Conservation (phyloP, 2,797 vertebrate genomes). For the Catostomus latipinnis region DNA sequence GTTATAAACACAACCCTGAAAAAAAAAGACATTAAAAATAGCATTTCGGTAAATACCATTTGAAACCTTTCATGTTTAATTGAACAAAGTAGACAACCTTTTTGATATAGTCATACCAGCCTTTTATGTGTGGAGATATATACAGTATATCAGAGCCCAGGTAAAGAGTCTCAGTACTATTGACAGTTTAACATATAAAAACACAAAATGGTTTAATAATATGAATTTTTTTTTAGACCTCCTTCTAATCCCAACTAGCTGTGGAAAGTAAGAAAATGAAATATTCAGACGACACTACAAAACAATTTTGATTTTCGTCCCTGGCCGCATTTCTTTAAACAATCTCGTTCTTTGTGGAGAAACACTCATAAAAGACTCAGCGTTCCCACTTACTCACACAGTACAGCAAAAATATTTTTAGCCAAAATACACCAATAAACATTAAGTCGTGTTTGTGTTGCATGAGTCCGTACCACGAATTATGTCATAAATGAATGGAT, state of each 20-base stretch:
- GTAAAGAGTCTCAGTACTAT: neutral
- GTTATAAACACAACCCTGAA: slow-evolving; percentile 57
- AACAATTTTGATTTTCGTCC: slow-evolving; percentile 63
- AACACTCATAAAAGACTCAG: slow-evolving; percentile 74
- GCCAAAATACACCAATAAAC: slow-evolving; percentile 67
- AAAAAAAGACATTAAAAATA: slow-evolving; percentile 40
- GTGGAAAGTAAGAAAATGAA: slow-evolving; percentile 37
- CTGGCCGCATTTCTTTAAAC: slow-evolving; percentile 52
- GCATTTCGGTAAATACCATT: slow-evolving; percentile 14
- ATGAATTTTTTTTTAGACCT: slow-evolving; percentile 30
- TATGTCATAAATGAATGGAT: slow-evolving; percentile 72
- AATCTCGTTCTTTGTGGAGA: slow-evolving; percentile 57
- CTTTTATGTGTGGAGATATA: slow-evolving; percentile 11
- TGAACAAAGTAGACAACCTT: slow-evolving; percentile 12
- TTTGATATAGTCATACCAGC: slow-evolving; percentile 23
- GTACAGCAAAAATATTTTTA: slow-evolving; percentile 63
- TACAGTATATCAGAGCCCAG: neutral
- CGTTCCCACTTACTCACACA: slow-evolving; percentile 67
- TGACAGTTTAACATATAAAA: slow-evolving; percentile 10
- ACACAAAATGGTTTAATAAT: slow-evolving; percentile 26
- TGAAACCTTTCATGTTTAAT: slow-evolving; percentile 32
- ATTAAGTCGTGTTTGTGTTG: slow-evolving; percentile 75
- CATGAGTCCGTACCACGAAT: slow-evolving; percentile 72
- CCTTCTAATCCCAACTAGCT: slow-evolving; percentile 33
- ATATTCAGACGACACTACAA: slow-evolving; percentile 27